phyloP scores from a whole-genome alignment of 2,888 invertebrate genomes.

The Trachelus iudaicus region DNA sequence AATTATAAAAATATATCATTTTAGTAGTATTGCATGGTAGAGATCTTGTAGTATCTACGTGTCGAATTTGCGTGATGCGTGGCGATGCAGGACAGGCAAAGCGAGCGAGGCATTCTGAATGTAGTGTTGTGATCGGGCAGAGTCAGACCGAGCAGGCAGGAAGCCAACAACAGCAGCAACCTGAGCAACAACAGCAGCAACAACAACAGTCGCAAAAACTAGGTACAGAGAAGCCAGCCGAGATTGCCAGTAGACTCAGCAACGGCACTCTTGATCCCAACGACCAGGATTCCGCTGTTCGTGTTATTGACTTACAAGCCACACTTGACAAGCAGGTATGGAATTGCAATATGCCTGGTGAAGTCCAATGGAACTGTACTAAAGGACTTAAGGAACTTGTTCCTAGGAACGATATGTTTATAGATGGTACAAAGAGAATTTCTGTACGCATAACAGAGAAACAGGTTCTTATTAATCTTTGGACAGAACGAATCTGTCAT shows the following conservation, averaged over 20 bases:
- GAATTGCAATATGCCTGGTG: conserved; percentile 14
- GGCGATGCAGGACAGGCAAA: conserved; percentile 46
- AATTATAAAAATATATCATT: neutral
- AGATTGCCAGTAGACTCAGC: conserved; percentile 59
- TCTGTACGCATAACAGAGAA: neutral
- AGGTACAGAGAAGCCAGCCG: conserved; percentile 50
- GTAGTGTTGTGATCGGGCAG: conserved; percentile 65
- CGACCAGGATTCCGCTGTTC: conserved; percentile 71
- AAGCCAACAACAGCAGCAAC: conserved; percentile 45
- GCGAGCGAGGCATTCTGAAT: conserved; percentile 62
- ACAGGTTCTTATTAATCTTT: neutral
- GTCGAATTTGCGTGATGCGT: conserved; percentile 37
- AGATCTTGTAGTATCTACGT: conserved; percentile 22
- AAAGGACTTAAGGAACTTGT: neutral
- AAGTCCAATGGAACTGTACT: neutral
- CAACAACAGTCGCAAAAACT: conserved; percentile 43
- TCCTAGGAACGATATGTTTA: neutral
- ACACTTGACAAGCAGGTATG: conserved; percentile 88
- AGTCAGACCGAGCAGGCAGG: conserved; percentile 58
- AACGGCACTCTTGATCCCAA: conserved; percentile 64
- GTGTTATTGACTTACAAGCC: conserved; percentile 84
- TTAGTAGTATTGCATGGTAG: neutral
- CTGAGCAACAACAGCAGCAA: conserved; percentile 39
- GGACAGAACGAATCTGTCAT: neutral
- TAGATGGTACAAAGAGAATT: neutral